Evolutionary conservation across 1,140 invertebrate genomes (phyloP).

Genomic region (Drosophila paulistorum): DNA sequence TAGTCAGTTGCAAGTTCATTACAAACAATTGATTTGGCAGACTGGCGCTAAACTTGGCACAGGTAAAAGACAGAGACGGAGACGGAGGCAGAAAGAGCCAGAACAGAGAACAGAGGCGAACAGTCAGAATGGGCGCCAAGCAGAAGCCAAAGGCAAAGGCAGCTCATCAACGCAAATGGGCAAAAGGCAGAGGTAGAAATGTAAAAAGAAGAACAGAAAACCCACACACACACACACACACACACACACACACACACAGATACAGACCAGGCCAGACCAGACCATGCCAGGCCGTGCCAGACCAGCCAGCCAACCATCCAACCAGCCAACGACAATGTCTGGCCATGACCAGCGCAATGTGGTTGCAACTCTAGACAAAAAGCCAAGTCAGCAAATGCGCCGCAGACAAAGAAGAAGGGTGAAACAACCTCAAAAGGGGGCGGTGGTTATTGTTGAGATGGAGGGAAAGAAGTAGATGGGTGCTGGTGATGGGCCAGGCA

Average conservation of each 20-base stretch:
- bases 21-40: slow-evolving; percentile 80
- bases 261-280: background rate
- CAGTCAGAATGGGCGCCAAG: slow-evolving; percentile 4
- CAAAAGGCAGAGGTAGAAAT: slow-evolving; percentile 19
- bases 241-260: slow-evolving; percentile 32
- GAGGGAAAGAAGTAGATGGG: background rate
- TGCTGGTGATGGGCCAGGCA: slow-evolving; percentile 31
- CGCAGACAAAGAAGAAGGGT: slow-evolving; percentile 41
- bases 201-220: background rate
- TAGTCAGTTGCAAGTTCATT: slow-evolving; percentile 68
- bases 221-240: slow-evolving; percentile 34
- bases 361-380: slow-evolving; percentile 79
- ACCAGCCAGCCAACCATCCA: background rate
- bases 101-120: background rate
- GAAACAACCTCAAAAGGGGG: slow-evolving; percentile 1
- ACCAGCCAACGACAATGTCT: slow-evolving; percentile 54
- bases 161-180: slow-evolving; percentile 35
- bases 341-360: slow-evolving; percentile 77
- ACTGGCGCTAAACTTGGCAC: slow-evolving; percentile 76
- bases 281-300: too few species aligned
- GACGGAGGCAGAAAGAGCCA: background rate
- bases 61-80: slow-evolving; percentile 47
- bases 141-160: slow-evolving; percentile 24
- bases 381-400: slow-evolving; percentile 76
- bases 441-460: background rate